Percentiles rank a stretch among this genome's conserved stretches.
Evolutionary conservation across 2,797 vertebrate species (phyloP).

Genomic region (Hydrolagus colliei): DNA sequence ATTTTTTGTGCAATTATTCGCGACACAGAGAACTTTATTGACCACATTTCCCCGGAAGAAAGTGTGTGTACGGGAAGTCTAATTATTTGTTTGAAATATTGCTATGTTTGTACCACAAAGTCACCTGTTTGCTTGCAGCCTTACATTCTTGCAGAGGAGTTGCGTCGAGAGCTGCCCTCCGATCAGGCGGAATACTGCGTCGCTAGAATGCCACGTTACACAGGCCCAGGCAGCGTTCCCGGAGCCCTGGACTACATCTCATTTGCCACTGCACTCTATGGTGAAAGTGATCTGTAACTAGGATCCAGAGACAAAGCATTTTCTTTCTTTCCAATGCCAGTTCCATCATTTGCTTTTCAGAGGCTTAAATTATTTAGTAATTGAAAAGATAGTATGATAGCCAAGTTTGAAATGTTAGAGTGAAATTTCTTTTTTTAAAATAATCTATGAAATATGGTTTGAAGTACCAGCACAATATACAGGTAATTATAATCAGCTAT

Average conservation of each 20-base stretch:
- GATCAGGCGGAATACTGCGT: conserved; percentile 80
- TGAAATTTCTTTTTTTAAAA: not conserved
- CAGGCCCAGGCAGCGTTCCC: conserved; percentile 57
- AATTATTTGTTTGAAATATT: not conserved
- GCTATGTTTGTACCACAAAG: not conserved
- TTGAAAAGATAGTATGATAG: not conserved
- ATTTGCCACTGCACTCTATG: conserved; percentile 73
- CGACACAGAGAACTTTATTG: too few relatives aligned
- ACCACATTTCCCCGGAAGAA: too few relatives aligned
- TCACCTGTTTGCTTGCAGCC: conserved; percentile 51
- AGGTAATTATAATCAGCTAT: too few relatives aligned
- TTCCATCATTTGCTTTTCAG: too few relatives aligned
- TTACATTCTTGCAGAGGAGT: conserved; percentile 71
- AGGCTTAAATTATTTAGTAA: not conserved
- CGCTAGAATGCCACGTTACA: conserved; percentile 69
- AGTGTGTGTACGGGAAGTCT: too few relatives aligned
- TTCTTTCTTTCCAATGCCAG: not conserved
- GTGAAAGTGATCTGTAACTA: conserved; percentile 69
- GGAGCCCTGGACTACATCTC: conserved; percentile 73
- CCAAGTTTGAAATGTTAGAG: conserved; percentile 13
- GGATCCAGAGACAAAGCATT: not conserved
- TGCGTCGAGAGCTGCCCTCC: conserved; percentile 69
- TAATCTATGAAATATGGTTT: not conserved
- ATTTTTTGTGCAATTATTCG: too few relatives aligned
- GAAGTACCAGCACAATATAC: not conserved